Conservation (phyloP, 2,113 vertebrate genomes). For the Chrysochloris asiatica region DNA sequence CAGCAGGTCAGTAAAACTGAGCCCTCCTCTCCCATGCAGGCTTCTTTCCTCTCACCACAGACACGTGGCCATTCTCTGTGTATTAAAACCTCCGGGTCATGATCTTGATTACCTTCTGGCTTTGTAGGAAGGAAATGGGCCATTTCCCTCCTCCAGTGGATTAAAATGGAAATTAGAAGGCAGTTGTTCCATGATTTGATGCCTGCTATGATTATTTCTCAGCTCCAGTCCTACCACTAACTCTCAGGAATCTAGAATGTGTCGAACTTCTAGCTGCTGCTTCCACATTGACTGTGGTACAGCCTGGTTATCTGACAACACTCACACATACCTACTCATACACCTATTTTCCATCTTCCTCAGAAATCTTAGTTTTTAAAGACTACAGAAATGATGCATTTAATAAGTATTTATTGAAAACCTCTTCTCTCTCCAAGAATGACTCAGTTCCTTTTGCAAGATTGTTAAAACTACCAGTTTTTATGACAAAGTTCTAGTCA, state of each 20-base stretch:
- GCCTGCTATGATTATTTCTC: conserved; percentile 28
- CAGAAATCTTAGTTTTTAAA: conserved; percentile 33
- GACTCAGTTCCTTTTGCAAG: conserved; percentile 17
- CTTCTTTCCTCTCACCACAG: neutral
- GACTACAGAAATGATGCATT: neutral
- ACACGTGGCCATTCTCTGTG: neutral
- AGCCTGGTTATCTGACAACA: neutral
- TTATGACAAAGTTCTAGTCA: neutral
- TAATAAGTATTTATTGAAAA: conserved; percentile 22
- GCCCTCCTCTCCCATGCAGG: neutral
- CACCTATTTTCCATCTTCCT: neutral
- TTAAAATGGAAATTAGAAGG: conserved; percentile 76
- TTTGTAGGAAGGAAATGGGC: conserved; percentile 51
- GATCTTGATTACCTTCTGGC: conserved; percentile 66
- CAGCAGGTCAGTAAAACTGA: neutral
- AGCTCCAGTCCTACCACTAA: neutral
- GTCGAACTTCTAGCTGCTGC: neutral
- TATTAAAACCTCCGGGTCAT: conserved; percentile 18
- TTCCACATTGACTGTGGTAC: neutral
- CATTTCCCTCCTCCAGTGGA: conserved; percentile 28
- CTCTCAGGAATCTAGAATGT: neutral
- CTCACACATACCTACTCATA: neutral
- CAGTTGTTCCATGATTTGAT: conserved; percentile 35
- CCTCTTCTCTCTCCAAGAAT: neutral
- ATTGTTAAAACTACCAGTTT: conserved; percentile 2